phyloP scores from a whole-genome alignment of 2,797 vertebrate species.

The Streptopelia turtur region DNA sequence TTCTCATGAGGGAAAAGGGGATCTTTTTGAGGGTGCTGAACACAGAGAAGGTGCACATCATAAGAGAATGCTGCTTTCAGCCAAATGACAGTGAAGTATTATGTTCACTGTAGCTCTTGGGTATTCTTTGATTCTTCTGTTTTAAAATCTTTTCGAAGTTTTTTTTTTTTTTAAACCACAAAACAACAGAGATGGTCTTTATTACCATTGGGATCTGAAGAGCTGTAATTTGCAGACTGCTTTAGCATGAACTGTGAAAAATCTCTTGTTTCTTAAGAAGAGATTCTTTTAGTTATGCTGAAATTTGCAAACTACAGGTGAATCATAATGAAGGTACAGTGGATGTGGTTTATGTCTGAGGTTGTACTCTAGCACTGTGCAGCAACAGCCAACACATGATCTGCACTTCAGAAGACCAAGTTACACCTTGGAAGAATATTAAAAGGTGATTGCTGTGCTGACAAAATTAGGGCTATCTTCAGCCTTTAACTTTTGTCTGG shows the following conservation, averaged over 20 bases:
- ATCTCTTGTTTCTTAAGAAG: background rate
- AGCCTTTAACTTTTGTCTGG: background rate
- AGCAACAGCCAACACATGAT: accelerated
- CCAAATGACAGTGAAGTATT: background rate
- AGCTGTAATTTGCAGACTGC: background rate
- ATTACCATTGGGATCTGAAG: background rate
- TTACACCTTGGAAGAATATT: background rate
- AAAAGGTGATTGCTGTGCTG: background rate
- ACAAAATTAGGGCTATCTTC: background rate
- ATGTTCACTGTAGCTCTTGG: background rate
- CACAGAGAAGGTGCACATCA: background rate
- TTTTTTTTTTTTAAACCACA: background rate
- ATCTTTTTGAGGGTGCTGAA: background rate
- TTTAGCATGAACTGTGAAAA: background rate
- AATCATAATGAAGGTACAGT: accelerated
- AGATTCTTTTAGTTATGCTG: background rate
- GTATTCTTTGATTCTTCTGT: background rate
- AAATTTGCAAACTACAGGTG: background rate
- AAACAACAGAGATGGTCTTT: background rate
- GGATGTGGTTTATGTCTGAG: background rate
- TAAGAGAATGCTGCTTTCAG: background rate
- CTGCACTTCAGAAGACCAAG: accelerated
- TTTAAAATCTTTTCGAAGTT: background rate
- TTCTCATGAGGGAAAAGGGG: background rate
- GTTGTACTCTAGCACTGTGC: background rate